Conservation (phyloP, 2,797 vertebrate species). For the Tragelaphus oryx region DNA sequence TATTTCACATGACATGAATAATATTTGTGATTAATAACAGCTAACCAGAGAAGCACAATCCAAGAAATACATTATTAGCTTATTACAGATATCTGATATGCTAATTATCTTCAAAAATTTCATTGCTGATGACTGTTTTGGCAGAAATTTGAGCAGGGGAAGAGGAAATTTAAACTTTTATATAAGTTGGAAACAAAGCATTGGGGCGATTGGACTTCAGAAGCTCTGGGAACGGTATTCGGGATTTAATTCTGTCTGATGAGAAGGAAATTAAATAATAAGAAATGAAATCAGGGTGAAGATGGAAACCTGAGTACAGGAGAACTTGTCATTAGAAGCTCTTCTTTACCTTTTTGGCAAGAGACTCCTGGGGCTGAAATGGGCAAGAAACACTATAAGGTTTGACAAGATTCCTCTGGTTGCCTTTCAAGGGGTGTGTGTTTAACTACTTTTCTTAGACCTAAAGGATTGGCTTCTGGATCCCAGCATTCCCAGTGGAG, state of each 20-base stretch:
- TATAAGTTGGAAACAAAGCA: constrained; percentile 65
- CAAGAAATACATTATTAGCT: constrained; percentile 66
- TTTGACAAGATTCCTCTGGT: background rate
- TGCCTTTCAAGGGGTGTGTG: background rate
- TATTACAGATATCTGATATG: constrained; percentile 68
- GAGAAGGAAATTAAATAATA: constrained; percentile 69
- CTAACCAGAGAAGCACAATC: constrained; percentile 39
- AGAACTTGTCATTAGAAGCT: constrained; percentile 7
- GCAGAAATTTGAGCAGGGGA: constrained; percentile 60
- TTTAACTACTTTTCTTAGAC: background rate
- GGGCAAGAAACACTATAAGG: background rate
- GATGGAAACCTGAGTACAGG: constrained; percentile 56
- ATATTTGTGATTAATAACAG: constrained; percentile 65
- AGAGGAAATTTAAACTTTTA: constrained; percentile 71
- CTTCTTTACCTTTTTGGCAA: constrained; percentile 33
- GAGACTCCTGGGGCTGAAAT: background rate
- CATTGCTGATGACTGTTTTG: constrained; percentile 59
- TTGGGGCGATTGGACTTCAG: constrained; percentile 34
- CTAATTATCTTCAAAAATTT: constrained; percentile 69
- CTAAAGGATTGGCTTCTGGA: background rate
- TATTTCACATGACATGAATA: constrained; percentile 51
- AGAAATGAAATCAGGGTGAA: constrained; percentile 48
- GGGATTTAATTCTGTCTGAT: constrained; percentile 53
- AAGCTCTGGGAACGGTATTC: constrained; percentile 55
- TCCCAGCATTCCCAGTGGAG: background rate